These are phyloP conservation scores for Sturnus vulgaris DNA, from an alignment of 2,113 vertebrate species.

Conservation along the genomic window DNA sequence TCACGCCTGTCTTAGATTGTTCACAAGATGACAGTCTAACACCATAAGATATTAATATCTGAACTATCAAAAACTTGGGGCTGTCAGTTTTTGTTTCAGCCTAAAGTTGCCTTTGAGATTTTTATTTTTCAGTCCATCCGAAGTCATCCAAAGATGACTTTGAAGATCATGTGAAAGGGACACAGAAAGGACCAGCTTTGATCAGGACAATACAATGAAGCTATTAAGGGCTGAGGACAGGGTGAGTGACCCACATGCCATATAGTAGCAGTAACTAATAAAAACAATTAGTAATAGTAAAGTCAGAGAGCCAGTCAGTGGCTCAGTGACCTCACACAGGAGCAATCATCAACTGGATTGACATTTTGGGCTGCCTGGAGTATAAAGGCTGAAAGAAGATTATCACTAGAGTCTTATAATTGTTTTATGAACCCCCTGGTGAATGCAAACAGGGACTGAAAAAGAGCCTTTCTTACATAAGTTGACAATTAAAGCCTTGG, in stretches of 20 bases:
- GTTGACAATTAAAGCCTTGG: constrained; percentile 62
- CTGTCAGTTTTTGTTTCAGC: not conserved
- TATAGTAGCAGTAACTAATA: constrained; percentile 31
- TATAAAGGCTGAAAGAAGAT: constrained; percentile 68
- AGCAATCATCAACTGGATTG: not conserved
- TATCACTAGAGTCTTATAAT: constrained; percentile 65
- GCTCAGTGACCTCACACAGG: not conserved
- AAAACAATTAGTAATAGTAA: constrained; percentile 50
- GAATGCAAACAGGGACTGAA: constrained; percentile 68
- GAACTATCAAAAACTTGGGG: not conserved
- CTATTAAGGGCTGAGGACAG: not conserved
- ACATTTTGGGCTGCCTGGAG: constrained; percentile 49
- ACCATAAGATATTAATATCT: constrained; percentile 13
- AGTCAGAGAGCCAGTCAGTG: not conserved
- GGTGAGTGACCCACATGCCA: not conserved
- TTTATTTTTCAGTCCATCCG: not conserved
- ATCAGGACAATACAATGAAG: constrained; percentile 41
- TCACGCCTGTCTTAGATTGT: not conserved
- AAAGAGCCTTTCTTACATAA: constrained; percentile 39
- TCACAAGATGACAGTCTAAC: constrained; percentile 46
- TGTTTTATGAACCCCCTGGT: constrained; percentile 65
- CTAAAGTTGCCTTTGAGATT: not conserved
- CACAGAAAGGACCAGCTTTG: constrained; percentile 25
- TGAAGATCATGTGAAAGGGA: constrained; percentile 25
- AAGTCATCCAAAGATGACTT: constrained; percentile 29